A percentile compares a stretch with the other conserved stretches of the same genome.
Conservation (phyloP, 2,797 vertebrate species). For the Chelonia mydas region DNA sequence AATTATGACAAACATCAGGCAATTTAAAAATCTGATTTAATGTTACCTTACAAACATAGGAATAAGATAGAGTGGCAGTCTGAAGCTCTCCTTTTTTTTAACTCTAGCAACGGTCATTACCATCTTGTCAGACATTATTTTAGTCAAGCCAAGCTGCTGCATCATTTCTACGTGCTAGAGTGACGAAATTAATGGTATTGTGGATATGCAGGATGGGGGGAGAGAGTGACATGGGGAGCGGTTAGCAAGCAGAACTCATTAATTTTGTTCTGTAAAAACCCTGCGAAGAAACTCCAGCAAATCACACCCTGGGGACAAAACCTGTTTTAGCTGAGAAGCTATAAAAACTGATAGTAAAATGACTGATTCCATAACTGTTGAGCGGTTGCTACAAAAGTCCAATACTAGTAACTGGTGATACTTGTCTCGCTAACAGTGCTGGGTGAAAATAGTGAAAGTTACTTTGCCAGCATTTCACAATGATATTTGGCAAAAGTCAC, state of each 20-base stretch:
- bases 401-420: conserved; percentile 42
- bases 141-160: conserved; percentile 26
- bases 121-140: conserved; percentile 38
- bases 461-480: not conserved
- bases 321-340: conserved; percentile 5
- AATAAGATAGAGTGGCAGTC: not conserved
- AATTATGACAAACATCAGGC: conserved; percentile 15
- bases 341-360: conserved; percentile 54
- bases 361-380: conserved; percentile 26
- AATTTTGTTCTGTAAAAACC: conserved; percentile 30
- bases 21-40: not conserved
- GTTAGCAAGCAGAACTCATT: conserved; percentile 32
- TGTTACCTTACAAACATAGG: not conserved
- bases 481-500: not conserved
- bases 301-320: not conserved
- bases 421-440: conserved; percentile 39
- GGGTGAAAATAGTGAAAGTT: not conserved
- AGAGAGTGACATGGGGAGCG: not conserved
- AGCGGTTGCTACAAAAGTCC: conserved; percentile 1
- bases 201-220: not conserved
- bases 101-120: not conserved
- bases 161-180: conserved; percentile 20
- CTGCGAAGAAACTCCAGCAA: conserved; percentile 41
- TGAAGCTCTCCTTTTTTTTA: not conserved
- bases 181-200: conserved; percentile 34